These are phyloP conservation scores for Chrysina gloriosa DNA, from an alignment of 2,888 invertebrate species.

Conservation along the genomic window DNA sequence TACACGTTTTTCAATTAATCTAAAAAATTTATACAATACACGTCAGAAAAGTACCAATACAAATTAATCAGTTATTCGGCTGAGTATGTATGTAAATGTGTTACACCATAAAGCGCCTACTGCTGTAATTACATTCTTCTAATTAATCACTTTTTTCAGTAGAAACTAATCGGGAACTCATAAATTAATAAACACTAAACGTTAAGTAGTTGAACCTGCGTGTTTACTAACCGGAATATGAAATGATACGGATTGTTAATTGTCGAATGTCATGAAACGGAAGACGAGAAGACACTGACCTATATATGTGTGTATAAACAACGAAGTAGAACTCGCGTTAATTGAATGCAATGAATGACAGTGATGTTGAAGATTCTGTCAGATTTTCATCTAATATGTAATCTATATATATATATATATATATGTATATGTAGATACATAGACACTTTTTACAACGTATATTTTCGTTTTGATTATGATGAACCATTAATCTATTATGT, in stretches of 20 bases:
- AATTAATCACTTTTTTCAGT: not conserved
- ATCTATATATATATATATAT: not conserved
- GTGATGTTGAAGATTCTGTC: not conserved
- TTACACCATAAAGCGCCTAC: no score
- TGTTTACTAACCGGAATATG: not conserved
- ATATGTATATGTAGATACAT: not conserved
- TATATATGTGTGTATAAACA: no score
- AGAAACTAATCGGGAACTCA: not conserved
- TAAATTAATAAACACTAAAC: conserved; percentile 10
- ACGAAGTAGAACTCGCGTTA: not conserved
- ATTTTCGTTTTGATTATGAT: not conserved
- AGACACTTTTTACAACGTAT: no score
- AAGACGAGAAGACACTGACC: conserved; percentile 11
- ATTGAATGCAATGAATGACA: not conserved
- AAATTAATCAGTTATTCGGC: no score
- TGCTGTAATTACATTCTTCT: no score
- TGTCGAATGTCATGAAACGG: conserved; percentile 10
- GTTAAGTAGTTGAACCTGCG: not conserved
- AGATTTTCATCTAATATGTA: not conserved
- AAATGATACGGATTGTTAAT: conserved; percentile 6
- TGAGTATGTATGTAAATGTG: no score
- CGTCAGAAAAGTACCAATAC: no score
- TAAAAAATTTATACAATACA: no score
- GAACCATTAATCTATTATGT: no score
- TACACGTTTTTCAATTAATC: no score